These are phyloP conservation scores for Drosophila putrida DNA, from an alignment of 2,888 invertebrate species.

Conservation along the genomic window DNA sequence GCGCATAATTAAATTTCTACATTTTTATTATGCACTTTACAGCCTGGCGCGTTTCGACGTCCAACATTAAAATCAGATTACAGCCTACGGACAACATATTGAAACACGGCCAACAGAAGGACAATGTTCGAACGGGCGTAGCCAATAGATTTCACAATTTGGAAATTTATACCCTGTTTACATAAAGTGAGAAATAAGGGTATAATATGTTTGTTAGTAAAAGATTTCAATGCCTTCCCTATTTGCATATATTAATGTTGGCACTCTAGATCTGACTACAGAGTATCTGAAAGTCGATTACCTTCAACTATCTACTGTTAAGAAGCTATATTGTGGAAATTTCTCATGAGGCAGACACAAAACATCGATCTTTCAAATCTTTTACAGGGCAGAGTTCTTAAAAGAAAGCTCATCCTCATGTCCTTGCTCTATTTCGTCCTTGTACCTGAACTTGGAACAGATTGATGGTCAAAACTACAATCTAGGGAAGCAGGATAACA, in stretches of 20 bases:
- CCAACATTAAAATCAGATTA: slow-evolving; percentile 75
- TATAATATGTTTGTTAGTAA: neutral
- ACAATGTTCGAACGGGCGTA: slow-evolving; percentile 6
- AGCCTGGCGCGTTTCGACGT: slow-evolving; percentile 51
- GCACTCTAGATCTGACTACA: too few relatives aligned
- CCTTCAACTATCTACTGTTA: too few relatives aligned
- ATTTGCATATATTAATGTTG: too few relatives aligned
- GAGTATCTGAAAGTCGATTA: too few relatives aligned
- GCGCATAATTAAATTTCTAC: slow-evolving; percentile 78
- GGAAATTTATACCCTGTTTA: neutral
- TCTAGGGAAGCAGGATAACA: neutral
- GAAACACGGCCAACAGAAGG: slow-evolving; percentile 23
- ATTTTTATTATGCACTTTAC: slow-evolving; percentile 79
- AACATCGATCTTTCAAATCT: too few relatives aligned
- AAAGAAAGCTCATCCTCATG: too few relatives aligned
- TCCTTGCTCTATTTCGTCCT: too few relatives aligned
- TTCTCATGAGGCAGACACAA: too few relatives aligned
- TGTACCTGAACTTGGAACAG: neutral
- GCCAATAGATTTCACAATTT: slow-evolving; percentile 15
- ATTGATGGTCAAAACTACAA: slow-evolving; percentile 14
- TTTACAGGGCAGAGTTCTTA: too few relatives aligned
- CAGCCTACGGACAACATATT: slow-evolving; percentile 46
- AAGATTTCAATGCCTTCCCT: too few relatives aligned
- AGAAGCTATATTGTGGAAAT: too few relatives aligned
- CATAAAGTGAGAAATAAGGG: neutral